Evolutionary conservation across 1,140 invertebrate genomes (phyloP).

Genomic region (Zaprionus gabonicus): DNA sequence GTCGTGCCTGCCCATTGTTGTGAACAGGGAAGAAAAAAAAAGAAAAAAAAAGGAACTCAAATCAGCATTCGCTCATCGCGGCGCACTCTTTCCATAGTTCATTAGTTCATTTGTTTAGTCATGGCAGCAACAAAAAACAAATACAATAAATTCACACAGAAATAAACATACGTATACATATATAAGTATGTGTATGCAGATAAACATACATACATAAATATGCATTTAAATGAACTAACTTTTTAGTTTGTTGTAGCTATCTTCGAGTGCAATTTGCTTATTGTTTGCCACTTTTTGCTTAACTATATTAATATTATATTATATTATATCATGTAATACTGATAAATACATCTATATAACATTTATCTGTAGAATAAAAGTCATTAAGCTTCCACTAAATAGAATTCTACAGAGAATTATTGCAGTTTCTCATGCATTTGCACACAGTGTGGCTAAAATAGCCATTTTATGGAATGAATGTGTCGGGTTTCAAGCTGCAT

Average conservation of each 20-base stretch:
- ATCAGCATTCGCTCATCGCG: conserved; percentile 20
- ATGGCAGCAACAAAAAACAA: conserved; percentile 1
- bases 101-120: conserved; percentile 8
- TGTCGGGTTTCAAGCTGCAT: no score
- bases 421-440: no score
- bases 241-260: not conserved
- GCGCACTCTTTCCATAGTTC: conserved; percentile 4
- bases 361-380: not conserved
- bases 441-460: no score
- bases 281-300: not conserved
- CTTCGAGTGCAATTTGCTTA: not conserved
- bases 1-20: conserved; percentile 17
- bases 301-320: not conserved
- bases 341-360: not conserved
- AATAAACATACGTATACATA: not conserved
- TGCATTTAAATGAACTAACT: not conserved
- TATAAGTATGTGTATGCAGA: not conserved
- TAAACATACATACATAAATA: not conserved
- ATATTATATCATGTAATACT: not conserved
- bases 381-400: not conserved
- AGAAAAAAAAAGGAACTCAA: conserved; percentile 4
- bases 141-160: conserved; percentile 5
- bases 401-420: no score
- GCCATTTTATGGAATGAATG: no score
- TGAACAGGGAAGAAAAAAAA: conserved; percentile 7